Evolutionary conservation across 2,113 vertebrate species (phyloP).

Genomic region (Anseranas semipalmata): DNA sequence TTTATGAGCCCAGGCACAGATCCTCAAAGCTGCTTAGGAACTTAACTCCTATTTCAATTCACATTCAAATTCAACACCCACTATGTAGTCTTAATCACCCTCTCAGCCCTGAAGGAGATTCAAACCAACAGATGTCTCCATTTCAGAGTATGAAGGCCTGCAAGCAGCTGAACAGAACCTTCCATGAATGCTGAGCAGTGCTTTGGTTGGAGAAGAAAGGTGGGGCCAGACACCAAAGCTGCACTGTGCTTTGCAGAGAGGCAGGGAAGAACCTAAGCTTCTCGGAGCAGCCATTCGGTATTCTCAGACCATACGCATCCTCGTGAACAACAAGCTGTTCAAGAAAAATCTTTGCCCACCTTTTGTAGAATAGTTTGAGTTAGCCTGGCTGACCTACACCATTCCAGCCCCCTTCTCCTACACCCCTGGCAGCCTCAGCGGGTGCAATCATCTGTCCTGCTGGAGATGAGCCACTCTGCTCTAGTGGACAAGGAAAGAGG

Average conservation of each 20-base stretch:
- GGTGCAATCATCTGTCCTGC: not conserved
- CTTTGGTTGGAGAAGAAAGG: not conserved
- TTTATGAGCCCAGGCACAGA: constrained; percentile 13
- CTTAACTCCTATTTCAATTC: constrained; percentile 12
- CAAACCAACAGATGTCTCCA: constrained; percentile 21
- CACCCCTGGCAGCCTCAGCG: not conserved
- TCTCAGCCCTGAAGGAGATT: constrained; percentile 26
- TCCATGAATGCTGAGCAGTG: not conserved
- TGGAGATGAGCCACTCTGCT: not conserved
- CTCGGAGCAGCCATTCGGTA: not conserved
- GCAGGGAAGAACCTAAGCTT: not conserved
- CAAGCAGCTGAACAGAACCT: not conserved
- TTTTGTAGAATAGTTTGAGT: not conserved
- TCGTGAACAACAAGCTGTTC: not conserved
- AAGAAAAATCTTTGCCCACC: not conserved
- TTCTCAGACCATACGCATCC: not conserved
- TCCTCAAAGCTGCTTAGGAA: constrained; percentile 43
- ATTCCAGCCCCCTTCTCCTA: not conserved
- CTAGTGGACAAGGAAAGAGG: not conserved
- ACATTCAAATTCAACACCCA: constrained; percentile 37
- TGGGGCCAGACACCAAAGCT: not conserved
- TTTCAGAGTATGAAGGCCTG: not conserved
- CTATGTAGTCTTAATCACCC: constrained; percentile 19
- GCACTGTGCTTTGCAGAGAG: not conserved
- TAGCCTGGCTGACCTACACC: not conserved